These are phyloP conservation scores for Diacarnus erythraeanus DNA, from an alignment of 37 sponge, comb jelly and placozoan genomes.

Conservation along the genomic window DNA sequence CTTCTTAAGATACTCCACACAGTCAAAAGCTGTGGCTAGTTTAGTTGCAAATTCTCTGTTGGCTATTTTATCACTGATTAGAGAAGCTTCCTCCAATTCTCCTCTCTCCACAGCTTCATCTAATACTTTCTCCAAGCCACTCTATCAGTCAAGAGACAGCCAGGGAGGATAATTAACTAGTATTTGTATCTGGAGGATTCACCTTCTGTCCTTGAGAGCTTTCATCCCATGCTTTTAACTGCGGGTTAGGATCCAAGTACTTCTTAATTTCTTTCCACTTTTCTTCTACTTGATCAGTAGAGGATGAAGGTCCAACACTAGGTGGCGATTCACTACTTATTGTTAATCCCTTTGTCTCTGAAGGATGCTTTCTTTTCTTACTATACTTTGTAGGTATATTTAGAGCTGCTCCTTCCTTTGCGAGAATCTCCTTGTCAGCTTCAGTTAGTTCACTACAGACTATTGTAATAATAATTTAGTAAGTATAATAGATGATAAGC, in stretches of 20 bases:
- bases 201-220: constrained; percentile 41
- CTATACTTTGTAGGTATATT: background rate
- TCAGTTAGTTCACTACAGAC: constrained; percentile 27
- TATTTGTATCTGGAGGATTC: background rate
- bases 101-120: constrained; percentile 58
- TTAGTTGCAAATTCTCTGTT: constrained; percentile 61
- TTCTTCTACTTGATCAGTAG: background rate
- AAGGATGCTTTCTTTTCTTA: constrained; percentile 1
- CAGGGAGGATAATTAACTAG: background rate
- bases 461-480: background rate
- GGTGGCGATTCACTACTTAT: background rate
- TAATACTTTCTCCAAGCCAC: constrained; percentile 55
- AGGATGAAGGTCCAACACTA: background rate
- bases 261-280: constrained; percentile 52
- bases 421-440: constrained; percentile 24
- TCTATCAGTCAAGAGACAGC: constrained; percentile 24
- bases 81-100: constrained; percentile 45
- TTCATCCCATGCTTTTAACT: constrained; percentile 43
- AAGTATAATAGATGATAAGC: no score
- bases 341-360: background rate
- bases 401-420: constrained; percentile 18
- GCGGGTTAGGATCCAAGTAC: constrained; percentile 76
- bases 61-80: constrained; percentile 57
- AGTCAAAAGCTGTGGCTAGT: constrained; percentile 73
- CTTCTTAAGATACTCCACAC: constrained; percentile 33